phyloP scores from a whole-genome alignment of 2,113 vertebrate genomes.

The Talpa occidentalis region DNA sequence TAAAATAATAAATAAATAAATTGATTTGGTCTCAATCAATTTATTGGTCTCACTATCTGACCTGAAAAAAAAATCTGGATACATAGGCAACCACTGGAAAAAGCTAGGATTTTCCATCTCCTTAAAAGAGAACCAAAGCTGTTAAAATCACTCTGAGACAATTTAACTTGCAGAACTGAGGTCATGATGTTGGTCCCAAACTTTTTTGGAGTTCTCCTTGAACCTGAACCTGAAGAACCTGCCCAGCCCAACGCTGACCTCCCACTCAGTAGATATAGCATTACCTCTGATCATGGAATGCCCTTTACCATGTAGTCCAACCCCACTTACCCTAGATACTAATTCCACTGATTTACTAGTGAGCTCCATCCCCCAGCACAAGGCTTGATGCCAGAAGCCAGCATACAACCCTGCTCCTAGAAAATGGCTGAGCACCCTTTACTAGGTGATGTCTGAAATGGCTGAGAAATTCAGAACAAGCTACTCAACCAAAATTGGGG shows the following conservation, averaged over 20 bases:
- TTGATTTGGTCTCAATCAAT: background rate
- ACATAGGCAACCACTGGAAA: background rate
- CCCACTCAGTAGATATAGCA: background rate
- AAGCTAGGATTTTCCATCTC: background rate
- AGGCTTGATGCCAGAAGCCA: background rate
- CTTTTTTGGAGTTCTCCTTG: background rate
- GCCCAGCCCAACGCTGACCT: background rate
- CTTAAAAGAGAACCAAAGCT: background rate
- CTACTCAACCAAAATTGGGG: background rate
- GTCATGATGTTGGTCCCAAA: background rate
- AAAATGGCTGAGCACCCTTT: background rate
- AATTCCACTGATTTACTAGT: background rate
- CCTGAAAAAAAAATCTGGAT: background rate
- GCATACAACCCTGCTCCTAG: background rate
- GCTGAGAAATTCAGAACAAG: background rate
- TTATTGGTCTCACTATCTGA: background rate
- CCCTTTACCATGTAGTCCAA: background rate
- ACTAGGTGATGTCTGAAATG: background rate
- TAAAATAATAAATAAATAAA: background rate
- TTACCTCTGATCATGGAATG: background rate
- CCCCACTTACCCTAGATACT: background rate
- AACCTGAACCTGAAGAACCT: background rate
- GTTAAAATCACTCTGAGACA: background rate
- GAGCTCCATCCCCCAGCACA: background rate
- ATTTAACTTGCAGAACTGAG: background rate